Conservation (phyloP, 2,113 vertebrate genomes). For the Microtus ochrogaster region DNA sequence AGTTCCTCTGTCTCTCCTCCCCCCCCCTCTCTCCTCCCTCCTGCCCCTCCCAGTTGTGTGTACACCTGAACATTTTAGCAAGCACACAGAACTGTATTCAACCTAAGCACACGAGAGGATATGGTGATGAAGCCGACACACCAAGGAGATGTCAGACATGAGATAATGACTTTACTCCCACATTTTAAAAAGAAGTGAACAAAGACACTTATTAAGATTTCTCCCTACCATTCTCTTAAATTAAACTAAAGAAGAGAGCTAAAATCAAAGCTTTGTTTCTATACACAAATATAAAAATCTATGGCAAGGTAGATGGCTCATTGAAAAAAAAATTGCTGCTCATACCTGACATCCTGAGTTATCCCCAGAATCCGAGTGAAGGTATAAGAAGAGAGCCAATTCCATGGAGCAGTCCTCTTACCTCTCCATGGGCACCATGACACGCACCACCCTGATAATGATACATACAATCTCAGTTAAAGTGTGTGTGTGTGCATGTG, state of each 20-base stretch:
- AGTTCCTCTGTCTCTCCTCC: no score
- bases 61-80: not conserved
- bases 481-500: not conserved
- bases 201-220: not conserved
- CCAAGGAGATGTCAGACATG: not conserved
- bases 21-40: rapidly evolving
- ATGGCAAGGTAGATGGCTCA: not conserved
- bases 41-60: no score
- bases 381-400: not conserved
- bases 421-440: not conserved
- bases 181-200: not conserved
- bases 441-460: not conserved
- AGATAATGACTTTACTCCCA: not conserved
- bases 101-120: not conserved
- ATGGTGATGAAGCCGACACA: no score
- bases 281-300: not conserved
- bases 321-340: no score
- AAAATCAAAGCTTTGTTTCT: slow-evolving; percentile 12
- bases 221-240: not conserved
- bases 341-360: not conserved
- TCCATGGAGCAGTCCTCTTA: not conserved
- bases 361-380: not conserved
- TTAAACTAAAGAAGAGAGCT: not conserved
- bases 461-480: not conserved
- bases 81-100: not conserved